Evolutionary conservation across 2,888 invertebrate genomes (phyloP), one percentile per base, ranked within the genome.

Genomic region (Melikaiella ostensackeni): DNA sequence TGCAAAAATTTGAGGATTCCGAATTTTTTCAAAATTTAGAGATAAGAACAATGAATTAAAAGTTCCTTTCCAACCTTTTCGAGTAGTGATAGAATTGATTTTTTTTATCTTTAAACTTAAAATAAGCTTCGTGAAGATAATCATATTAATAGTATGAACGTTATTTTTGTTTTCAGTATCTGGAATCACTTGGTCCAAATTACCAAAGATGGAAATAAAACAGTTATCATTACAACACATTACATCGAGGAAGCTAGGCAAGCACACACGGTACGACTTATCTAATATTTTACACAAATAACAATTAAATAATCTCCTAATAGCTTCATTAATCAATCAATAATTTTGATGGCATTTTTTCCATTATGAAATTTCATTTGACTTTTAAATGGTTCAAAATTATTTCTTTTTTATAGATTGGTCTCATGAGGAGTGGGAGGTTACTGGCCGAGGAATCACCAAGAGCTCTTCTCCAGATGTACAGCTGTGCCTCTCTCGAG

Each of bases 221-320:
- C 98, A 27, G 98, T 98, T 85, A 97, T 97, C 84, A 96, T 97
- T 81, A 97, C 97, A 84, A 97, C 98, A 89, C 97, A 98, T 94
- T 98, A 98, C 89, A 98, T 98, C 80, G 98, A 98, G 91, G 98
- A 98, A 92, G 98, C 98, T 27, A 92, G 97, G 84, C 97, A 97
- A 92, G 97, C 97, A 80, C 96, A 97, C 90, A 94, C 96, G 89
- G 97, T 97, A 92, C 16, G 42, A 42, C 3, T 42, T 42, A 16
- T 42, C 5, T 6, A 42, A 42, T 42, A 42, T 42, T 42, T 42
- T 16, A 16, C 11, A 42, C 42, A 42, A 38, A 38, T 38, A 38
- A 9, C 7, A 38, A 38, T 38, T 11, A 38, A 38, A 38, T 38
- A 4, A 38, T 38, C 4, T 11, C 35, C 35, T 38, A 2, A 38